A percentile compares a stretch with the other conserved stretches of the same genome.
Conservation (phyloP, 2,888 invertebrate species). For the Microctonus brassicae region DNA sequence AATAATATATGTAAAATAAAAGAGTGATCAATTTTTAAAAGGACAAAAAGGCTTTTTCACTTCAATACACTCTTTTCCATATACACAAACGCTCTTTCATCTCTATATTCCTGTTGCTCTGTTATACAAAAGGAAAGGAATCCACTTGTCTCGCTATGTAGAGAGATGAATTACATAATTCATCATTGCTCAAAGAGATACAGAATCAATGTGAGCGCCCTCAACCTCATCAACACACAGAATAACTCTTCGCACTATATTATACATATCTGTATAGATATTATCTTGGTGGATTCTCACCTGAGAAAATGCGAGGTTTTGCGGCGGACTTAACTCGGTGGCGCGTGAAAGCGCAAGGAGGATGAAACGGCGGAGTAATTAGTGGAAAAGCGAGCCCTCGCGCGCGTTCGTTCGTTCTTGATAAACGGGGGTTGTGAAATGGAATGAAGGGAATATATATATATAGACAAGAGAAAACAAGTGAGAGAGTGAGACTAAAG, state of each 20-base stretch:
- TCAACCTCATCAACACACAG: background rate
- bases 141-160: slow-evolving; percentile 3
- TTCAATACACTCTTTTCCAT: no score
- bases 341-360: slow-evolving; percentile 57
- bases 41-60: no score
- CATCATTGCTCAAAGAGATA: slow-evolving; percentile 3
- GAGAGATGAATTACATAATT: no score
- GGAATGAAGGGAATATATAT: slow-evolving; percentile 35
- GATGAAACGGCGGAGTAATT: slow-evolving; percentile 66
- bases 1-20: background rate
- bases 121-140: background rate
- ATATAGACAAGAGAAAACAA: slow-evolving; percentile 47
- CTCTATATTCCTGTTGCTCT: no score
- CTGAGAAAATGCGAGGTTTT: slow-evolving; percentile 37
- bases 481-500: slow-evolving; percentile 27
- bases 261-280: background rate
- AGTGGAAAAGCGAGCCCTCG: slow-evolving; percentile 60
- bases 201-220: background rate
- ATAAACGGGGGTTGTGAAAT: slow-evolving; percentile 41
- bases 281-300: slow-evolving; percentile 23
- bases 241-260: background rate
- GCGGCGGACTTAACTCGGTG: slow-evolving; percentile 51
- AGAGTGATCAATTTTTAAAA: background rate
- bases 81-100: no score
- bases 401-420: slow-evolving; percentile 31